phyloP scores from a whole-genome alignment of 2,888 invertebrate species.

The Doris montereyensis region DNA sequence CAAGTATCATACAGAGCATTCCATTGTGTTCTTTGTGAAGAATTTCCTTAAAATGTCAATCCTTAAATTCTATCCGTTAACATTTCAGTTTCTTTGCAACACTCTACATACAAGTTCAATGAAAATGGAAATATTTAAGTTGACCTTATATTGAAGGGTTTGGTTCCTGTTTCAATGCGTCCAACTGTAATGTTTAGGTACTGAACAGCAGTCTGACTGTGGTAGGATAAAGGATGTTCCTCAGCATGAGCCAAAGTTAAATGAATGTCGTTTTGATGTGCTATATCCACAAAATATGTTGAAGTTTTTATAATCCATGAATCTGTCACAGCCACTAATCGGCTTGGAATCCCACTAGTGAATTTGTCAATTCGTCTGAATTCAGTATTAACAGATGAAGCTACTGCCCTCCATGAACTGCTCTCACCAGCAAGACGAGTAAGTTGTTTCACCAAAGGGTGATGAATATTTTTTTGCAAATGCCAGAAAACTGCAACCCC shows the following conservation, averaged over 20 bases:
- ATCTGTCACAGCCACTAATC: constrained; percentile 78
- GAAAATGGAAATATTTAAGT: no score
- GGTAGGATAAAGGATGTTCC: constrained; percentile 77
- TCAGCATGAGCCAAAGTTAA: constrained; percentile 82
- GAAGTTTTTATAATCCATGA: constrained; percentile 90
- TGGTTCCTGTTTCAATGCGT: constrained; percentile 60
- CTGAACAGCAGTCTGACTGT: constrained; percentile 82
- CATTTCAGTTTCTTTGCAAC: no score
- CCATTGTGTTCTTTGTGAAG: no score
- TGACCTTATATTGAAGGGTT: constrained; percentile 73
- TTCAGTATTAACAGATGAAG: constrained; percentile 82
- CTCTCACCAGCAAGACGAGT: constrained; percentile 58
- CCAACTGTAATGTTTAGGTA: constrained; percentile 85
- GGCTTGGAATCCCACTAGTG: constrained; percentile 65
- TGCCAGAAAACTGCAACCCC: constrained; percentile 80
- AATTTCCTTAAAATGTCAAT: no score
- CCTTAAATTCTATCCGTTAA: no score
- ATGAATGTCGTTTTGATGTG: constrained; percentile 84
- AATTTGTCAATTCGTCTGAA: constrained; percentile 78
- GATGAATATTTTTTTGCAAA: constrained; percentile 79
- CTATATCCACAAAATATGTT: constrained; percentile 82
- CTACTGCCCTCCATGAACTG: constrained; percentile 79
- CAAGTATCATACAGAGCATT: no score
- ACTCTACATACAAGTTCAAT: no score
- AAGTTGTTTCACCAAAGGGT: constrained; percentile 83